Evolutionary conservation across 37 sponge, comb jelly and placozoan genomes (phyloP).

Genomic region (Eunapius fragilis): DNA sequence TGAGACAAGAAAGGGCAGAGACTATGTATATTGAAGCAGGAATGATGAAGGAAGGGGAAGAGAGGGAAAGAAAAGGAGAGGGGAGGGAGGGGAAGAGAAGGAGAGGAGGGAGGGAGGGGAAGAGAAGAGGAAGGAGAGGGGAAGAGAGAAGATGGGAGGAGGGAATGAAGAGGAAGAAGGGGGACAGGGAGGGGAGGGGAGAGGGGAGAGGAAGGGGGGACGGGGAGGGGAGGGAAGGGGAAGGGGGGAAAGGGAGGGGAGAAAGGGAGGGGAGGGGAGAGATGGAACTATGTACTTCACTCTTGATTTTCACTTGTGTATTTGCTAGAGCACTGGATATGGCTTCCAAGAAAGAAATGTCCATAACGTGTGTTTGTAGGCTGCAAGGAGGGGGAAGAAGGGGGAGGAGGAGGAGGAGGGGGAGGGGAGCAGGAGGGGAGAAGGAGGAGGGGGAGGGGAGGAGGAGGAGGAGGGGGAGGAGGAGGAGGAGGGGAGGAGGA

Average conservation of each 20-base stretch:
- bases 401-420: background rate
- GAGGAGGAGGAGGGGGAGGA: background rate
- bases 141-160: no score
- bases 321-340: constrained; percentile 28
- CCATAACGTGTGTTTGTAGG: constrained; percentile 25
- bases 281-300: constrained; percentile 30
- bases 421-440: background rate
- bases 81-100: background rate
- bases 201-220: no score
- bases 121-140: background rate
- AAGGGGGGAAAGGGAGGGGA: no score
- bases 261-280: no score
- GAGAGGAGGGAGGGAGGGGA: background rate
- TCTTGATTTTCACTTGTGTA: constrained; percentile 67
- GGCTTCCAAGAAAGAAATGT: constrained; percentile 55
- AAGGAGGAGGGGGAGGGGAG: background rate
- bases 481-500: no score
- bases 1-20: background rate
- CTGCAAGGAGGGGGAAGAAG: constrained; percentile 20
- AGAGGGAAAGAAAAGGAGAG: background rate
- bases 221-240: no score
- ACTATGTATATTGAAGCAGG: background rate
- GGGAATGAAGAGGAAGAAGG: background rate
- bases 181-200: background rate
- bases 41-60: no score